A percentile compares a stretch with the other conserved stretches of the same genome.
phyloP scores from a whole-genome alignment of 2,888 invertebrate species.

The Ctenicera cuprea region DNA sequence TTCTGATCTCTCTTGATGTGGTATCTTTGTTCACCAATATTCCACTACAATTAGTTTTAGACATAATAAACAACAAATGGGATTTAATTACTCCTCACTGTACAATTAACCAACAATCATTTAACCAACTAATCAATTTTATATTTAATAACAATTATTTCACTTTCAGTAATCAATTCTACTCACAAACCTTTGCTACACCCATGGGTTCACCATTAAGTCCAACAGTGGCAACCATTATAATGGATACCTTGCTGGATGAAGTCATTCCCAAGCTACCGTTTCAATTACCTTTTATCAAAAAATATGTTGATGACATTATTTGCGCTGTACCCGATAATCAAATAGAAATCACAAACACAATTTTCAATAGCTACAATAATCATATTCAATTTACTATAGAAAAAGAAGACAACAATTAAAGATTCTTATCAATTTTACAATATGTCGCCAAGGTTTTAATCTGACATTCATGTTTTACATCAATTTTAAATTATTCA shows the following conservation, averaged over 20 bases:
- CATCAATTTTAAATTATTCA: too few species aligned
- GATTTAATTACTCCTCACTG: background rate
- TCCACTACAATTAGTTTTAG: background rate
- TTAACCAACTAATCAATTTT: background rate
- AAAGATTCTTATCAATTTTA: too few species aligned
- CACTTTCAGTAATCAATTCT: background rate
- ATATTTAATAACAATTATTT: background rate
- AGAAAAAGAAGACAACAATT: background rate
- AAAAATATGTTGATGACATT: background rate
- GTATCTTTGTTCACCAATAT: background rate
- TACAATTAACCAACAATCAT: background rate
- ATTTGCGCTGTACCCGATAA: background rate
- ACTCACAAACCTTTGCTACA: background rate
- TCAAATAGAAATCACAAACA: background rate
- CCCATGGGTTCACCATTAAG: background rate
- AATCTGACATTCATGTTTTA: too few species aligned
- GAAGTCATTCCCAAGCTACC: background rate
- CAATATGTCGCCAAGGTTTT: too few species aligned
- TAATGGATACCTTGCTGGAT: background rate
- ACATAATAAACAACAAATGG: background rate
- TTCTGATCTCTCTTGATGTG: background rate
- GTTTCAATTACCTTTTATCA: background rate
- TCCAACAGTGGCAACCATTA: background rate
- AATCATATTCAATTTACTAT: background rate
- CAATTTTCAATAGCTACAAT: background rate